Evolutionary conservation across 2,888 invertebrate species (phyloP).

Genomic region (Agapostemon virescens): DNA sequence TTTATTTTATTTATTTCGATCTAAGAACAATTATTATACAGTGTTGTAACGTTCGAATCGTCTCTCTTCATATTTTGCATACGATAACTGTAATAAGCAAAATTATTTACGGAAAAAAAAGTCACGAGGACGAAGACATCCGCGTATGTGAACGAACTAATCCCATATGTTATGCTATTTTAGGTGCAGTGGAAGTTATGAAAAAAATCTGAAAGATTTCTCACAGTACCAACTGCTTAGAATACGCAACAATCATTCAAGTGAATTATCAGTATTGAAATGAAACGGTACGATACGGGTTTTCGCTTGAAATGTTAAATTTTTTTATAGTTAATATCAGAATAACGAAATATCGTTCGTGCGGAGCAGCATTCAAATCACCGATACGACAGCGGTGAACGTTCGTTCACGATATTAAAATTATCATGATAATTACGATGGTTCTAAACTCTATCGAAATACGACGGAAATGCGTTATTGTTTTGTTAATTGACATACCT

Average conservation of each 20-base stretch:
- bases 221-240: neutral
- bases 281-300: neutral
- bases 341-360: constrained; percentile 15
- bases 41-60: neutral
- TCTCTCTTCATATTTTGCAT: neutral
- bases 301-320: neutral
- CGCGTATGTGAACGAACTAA: constrained; percentile 14
- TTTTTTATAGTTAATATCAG: constrained; percentile 9
- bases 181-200: neutral
- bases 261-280: neutral
- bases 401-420: neutral
- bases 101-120: neutral
- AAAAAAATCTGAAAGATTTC: neutral
- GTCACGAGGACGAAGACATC: neutral
- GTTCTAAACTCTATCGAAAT: neutral
- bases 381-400: neutral
- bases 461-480: constrained; percentile 33
- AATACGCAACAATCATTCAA: neutral
- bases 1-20: too few relatives aligned
- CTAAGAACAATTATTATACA: neutral
- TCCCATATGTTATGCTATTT: constrained; percentile 47
- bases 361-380: constrained; percentile 39
- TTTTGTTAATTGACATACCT: constrained; percentile 57
- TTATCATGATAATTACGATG: neutral
- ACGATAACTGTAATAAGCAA: too few relatives aligned